Percentiles rank a stretch among this genome's conserved stretches.
Conservation (phyloP, 1,140 invertebrate genomes). For the Melitaea cinxia region DNA sequence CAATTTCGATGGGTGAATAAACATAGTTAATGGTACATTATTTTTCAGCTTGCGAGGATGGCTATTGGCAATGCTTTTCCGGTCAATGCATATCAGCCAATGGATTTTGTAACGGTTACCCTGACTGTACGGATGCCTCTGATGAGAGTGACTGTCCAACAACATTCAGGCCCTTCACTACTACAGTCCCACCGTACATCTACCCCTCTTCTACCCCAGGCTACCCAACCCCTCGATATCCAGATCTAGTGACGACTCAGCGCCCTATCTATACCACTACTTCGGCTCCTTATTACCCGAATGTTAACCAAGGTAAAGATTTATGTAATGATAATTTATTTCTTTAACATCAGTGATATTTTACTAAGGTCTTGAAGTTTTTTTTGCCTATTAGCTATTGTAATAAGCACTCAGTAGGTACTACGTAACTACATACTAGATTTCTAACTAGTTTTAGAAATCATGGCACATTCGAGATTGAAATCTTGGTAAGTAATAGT, state of each 20-base stretch:
- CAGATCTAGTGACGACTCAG: slow-evolving; percentile 16
- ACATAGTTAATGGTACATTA: background rate
- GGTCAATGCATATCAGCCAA: slow-evolving; percentile 87
- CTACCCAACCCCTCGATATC: background rate
- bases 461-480: no score
- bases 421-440: no score
- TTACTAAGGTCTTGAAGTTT: no score
- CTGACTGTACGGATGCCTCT: slow-evolving; percentile 87
- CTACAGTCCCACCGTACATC: slow-evolving; percentile 11
- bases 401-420: no score
- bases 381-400: no score
- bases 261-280: slow-evolving; percentile 16
- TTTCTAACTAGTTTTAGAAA: no score
- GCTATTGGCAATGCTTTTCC: slow-evolving; percentile 74
- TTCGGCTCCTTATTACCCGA: background rate
- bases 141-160: slow-evolving; percentile 85
- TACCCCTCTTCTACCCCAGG: background rate
- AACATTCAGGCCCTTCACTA: slow-evolving; percentile 14
- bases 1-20: background rate
- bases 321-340: background rate
- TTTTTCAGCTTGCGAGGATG: slow-evolving; percentile 71
- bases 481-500: no score
- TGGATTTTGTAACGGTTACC: slow-evolving; percentile 86
- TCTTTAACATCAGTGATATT: no score
- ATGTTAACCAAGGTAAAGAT: background rate